Evolutionary conservation across 2,797 vertebrate species (phyloP).

Genomic region (Ciconia nigra): DNA sequence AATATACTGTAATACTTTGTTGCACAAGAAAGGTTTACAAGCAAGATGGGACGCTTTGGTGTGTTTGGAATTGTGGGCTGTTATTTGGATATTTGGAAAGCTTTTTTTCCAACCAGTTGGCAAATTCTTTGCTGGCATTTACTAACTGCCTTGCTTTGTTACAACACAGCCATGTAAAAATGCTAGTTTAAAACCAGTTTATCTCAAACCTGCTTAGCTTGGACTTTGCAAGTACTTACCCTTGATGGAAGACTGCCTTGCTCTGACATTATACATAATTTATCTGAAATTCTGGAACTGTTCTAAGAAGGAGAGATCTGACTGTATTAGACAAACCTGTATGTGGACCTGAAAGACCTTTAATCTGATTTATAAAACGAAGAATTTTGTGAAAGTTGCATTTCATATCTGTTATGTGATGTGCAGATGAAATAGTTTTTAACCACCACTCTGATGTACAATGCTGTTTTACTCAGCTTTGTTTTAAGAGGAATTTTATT

Average conservation of each 20-base stretch:
- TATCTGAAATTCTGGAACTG: neutral
- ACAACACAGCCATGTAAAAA: neutral
- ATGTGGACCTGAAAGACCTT: neutral
- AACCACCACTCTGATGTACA: neutral
- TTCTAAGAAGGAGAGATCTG: neutral
- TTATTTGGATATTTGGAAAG: neutral
- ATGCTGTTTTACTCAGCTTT: neutral
- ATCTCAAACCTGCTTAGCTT: neutral
- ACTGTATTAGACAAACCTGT: neutral
- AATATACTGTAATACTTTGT: neutral
- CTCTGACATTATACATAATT: neutral
- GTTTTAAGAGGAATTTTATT: slow-evolving; percentile 1
- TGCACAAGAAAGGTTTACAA: slow-evolving; percentile 20
- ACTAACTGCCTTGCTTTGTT: neutral
- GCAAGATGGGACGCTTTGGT: neutral
- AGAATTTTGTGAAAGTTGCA: neutral
- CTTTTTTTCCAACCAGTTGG: neutral
- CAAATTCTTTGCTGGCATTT: neutral
- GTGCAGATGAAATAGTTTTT: neutral
- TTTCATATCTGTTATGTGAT: neutral
- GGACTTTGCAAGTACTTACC: neutral
- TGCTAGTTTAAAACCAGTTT: neutral
- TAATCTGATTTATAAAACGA: neutral
- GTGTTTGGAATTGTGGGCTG: neutral
- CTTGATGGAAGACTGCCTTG: neutral